A percentile compares a stretch with the other conserved stretches of the same genome.
phyloP scores from a whole-genome alignment of 2,797 vertebrate species.

The Enteromius paludinosus region DNA sequence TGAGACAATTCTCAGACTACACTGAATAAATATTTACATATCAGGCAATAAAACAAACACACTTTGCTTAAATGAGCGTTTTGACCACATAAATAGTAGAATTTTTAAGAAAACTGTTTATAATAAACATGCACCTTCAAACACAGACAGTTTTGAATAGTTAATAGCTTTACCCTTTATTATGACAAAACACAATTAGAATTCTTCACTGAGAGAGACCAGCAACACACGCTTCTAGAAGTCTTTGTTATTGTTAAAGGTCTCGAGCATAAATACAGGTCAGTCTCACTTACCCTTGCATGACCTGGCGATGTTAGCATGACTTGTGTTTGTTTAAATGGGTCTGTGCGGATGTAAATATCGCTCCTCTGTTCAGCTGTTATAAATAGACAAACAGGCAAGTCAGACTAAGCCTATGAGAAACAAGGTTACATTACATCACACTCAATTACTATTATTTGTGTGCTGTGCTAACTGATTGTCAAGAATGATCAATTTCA shows the following conservation, averaged over 20 bases:
- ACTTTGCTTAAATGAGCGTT: neutral
- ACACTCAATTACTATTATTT: conserved; percentile 24
- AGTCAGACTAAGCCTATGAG: conserved; percentile 69
- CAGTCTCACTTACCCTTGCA: conserved; percentile 70
- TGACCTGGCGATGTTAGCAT: conserved; percentile 60
- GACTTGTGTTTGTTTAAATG: conserved; percentile 38
- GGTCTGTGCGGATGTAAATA: conserved; percentile 55
- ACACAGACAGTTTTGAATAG: neutral
- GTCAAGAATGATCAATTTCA: conserved; percentile 10
- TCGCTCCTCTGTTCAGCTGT: conserved; percentile 68
- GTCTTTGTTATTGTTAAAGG: neutral
- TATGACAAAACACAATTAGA: neutral
- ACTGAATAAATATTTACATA: conserved; percentile 14
- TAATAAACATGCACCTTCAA: neutral
- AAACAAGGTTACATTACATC: conserved; percentile 74
- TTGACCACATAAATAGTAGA: conserved; percentile 1
- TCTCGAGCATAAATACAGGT: conserved; percentile 5
- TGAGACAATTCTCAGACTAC: conserved; percentile 4
- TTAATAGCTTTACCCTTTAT: neutral
- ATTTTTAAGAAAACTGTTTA: neutral
- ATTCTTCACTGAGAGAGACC: neutral
- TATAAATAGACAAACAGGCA: conserved; percentile 77
- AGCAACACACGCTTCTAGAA: neutral
- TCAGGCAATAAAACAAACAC: neutral
- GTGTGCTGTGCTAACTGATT: conserved; percentile 2